These are phyloP conservation scores for Oncorhynchus clarkii DNA, from an alignment of 2,113 vertebrate species.

Conservation along the genomic window DNA sequence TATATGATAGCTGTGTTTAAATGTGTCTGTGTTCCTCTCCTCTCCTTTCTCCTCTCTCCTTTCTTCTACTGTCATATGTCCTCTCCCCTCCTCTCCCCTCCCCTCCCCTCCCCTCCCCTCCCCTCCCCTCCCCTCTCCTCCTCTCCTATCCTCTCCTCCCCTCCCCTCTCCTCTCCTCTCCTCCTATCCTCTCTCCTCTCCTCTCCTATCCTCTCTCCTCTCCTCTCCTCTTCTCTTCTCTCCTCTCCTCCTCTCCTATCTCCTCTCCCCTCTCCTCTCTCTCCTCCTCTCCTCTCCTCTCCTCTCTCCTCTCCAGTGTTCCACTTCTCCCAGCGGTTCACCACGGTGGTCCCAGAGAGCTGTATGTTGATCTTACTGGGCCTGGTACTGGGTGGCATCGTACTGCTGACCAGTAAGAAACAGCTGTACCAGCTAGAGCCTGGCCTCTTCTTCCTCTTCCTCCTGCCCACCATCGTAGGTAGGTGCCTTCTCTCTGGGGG, in stretches of 20 bases:
- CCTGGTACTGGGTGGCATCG: conserved; percentile 89
- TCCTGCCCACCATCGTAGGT: conserved; percentile 90
- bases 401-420: conserved; percentile 89
- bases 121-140: not conserved
- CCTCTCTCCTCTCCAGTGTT: conserved; percentile 76
- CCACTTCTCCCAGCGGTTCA: conserved; percentile 91
- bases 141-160: not conserved
- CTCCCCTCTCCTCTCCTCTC: not conserved
- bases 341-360: conserved; percentile 90
- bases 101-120: not conserved
- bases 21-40: too few species aligned
- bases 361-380: conserved; percentile 94
- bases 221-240: not conserved
- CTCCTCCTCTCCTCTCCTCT: not conserved
- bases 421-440: conserved; percentile 93
- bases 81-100: too few species aligned
- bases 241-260: not conserved
- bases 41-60: too few species aligned
- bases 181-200: not conserved
- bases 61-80: too few species aligned
- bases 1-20: too few species aligned
- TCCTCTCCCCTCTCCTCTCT: fast-evolving
- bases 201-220: not conserved
- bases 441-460: conserved; percentile 95
- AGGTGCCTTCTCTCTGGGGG: too few species aligned